A percentile compares a stretch with the other conserved stretches of the same genome.
These are phyloP conservation scores for Drosophila arawakana DNA, from an alignment of 1,140 invertebrate species.

Conservation along the genomic window DNA sequence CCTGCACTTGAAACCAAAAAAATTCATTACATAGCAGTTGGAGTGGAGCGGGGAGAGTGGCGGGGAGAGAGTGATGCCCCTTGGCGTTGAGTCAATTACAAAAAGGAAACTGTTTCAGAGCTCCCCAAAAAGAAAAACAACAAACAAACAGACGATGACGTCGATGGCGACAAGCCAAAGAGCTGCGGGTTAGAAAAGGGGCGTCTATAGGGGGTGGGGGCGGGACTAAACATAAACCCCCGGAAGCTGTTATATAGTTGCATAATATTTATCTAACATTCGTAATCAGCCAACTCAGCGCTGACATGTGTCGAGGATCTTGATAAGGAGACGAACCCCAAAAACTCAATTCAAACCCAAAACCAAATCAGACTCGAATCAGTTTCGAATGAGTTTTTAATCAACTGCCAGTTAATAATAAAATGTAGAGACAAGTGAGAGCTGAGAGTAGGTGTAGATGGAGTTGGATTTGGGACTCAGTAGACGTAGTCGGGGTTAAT, in stretches of 20 bases:
- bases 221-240: not conserved
- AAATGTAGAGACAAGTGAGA: slow-evolving; percentile 60
- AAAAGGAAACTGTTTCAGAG: slow-evolving; percentile 60
- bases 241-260: slow-evolving; percentile 62
- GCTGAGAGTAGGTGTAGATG: not conserved
- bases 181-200: not conserved
- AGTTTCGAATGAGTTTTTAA: slow-evolving; percentile 67
- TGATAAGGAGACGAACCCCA: slow-evolving; percentile 57
- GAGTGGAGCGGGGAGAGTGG: not conserved
- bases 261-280: slow-evolving; percentile 71
- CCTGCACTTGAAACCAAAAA: slow-evolving; percentile 63
- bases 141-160: slow-evolving; percentile 49
- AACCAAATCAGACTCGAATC: slow-evolving; percentile 33
- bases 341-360: slow-evolving; percentile 14
- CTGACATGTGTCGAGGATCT: slow-evolving; percentile 73
- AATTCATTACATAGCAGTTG: slow-evolving; percentile 54
- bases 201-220: not conserved
- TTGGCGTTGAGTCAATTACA: slow-evolving; percentile 68
- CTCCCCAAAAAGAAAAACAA: slow-evolving; percentile 20
- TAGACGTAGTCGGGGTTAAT: not conserved
- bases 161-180: slow-evolving; percentile 34
- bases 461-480: not conserved
- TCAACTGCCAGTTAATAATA: slow-evolving; percentile 77
- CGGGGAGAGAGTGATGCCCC: slow-evolving; percentile 33
- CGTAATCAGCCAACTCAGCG: slow-evolving; percentile 63